Percentiles rank a stretch among this genome's conserved stretches.
phyloP scores from a whole-genome alignment of 2,113 vertebrate species.

The Fulmarus glacialis region DNA sequence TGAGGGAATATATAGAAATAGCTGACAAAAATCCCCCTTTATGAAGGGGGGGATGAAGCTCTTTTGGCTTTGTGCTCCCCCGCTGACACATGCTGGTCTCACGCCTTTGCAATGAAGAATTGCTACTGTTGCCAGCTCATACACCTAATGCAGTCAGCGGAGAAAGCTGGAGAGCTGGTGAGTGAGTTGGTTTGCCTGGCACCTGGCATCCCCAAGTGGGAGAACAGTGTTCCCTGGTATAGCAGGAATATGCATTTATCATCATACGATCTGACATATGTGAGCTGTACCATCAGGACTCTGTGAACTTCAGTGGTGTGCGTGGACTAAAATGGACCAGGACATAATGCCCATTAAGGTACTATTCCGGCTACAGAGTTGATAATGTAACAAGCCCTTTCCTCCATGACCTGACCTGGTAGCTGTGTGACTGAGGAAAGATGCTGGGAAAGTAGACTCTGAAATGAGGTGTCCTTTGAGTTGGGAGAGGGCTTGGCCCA shows the following conservation, averaged over 20 bases:
- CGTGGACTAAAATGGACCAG: background rate
- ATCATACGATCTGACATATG: background rate
- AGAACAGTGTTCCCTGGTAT: background rate
- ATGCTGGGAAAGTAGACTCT: background rate
- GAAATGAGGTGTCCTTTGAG: background rate
- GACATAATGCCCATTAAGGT: background rate
- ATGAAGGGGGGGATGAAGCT: background rate
- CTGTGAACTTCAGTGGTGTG: background rate
- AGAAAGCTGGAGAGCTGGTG: background rate
- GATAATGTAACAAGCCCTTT: background rate
- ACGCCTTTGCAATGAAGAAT: background rate
- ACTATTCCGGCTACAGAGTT: background rate
- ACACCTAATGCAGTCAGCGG: background rate
- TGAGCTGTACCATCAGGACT: background rate
- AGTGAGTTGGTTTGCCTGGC: background rate
- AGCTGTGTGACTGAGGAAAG: background rate
- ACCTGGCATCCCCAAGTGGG: fast-evolving
- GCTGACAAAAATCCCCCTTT: background rate
- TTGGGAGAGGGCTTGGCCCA: background rate
- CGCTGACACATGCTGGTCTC: background rate
- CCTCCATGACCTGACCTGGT: background rate
- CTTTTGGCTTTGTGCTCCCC: background rate
- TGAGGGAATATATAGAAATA: background rate
- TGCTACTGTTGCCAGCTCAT: background rate
- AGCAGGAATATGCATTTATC: background rate